Conservation (phyloP, 2,113 vertebrate species). For the Shinisaurus crocodilurus region DNA sequence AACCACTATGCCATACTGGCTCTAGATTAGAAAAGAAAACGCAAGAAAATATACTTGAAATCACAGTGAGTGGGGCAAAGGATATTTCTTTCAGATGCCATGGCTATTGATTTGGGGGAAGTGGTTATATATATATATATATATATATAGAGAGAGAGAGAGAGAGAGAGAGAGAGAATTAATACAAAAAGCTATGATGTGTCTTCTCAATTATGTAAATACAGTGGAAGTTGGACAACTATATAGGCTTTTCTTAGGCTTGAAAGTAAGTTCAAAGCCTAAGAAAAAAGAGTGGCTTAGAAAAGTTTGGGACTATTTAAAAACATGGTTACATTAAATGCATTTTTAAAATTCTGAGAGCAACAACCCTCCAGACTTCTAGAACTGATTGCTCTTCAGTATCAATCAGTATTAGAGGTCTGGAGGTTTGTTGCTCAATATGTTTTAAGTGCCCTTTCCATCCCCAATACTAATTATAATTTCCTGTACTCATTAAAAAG, state of each 20-base stretch:
- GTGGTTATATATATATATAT: neutral
- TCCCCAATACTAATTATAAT: neutral
- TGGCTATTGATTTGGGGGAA: neutral
- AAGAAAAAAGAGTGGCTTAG: neutral
- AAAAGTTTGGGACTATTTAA: neutral
- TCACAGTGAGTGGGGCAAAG: neutral
- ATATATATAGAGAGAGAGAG: no score
- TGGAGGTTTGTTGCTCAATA: neutral
- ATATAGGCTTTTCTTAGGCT: neutral
- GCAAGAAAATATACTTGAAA: neutral
- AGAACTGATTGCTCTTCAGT: neutral
- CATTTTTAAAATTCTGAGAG: neutral
- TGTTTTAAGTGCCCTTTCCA: slow-evolving; percentile 1
- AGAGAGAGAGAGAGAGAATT: no score
- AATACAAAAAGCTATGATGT: neutral
- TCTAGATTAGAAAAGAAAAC: neutral
- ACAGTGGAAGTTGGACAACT: neutral
- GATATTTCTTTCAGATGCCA: neutral
- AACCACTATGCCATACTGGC: no score
- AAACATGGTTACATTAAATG: neutral
- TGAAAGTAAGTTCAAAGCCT: neutral
- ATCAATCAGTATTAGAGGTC: neutral
- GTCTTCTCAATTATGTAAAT: neutral
- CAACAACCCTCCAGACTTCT: neutral
- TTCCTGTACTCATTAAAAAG: neutral